Evolutionary conservation across 2,113 vertebrate genomes (phyloP).

Genomic region (Rousettus leschenaultii): DNA sequence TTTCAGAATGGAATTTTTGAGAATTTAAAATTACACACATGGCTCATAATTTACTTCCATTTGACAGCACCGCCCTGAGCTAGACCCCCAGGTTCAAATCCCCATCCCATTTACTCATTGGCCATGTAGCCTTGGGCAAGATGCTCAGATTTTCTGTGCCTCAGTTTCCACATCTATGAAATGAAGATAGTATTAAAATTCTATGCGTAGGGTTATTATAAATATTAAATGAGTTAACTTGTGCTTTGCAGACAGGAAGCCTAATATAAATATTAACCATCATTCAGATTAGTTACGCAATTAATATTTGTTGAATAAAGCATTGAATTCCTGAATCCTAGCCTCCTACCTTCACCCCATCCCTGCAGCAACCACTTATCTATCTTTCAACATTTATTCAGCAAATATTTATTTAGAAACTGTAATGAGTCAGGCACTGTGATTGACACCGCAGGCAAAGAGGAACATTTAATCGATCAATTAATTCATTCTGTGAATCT

Average conservation of each 20-base stretch:
- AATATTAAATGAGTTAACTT: slow-evolving; percentile 16
- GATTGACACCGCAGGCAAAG: slow-evolving; percentile 46
- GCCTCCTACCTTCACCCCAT: neutral
- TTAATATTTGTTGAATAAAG: slow-evolving; percentile 62
- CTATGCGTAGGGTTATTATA: neutral
- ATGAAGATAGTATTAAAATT: neutral
- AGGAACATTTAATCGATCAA: slow-evolving; percentile 50
- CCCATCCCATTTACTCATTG: rapidly evolving
- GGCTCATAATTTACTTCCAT: neutral
- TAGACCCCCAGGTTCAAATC: neutral
- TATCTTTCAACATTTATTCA: slow-evolving; percentile 58
- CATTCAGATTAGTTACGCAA: slow-evolving; percentile 51
- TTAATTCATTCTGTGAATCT: slow-evolving; percentile 42
- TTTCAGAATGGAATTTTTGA: neutral
- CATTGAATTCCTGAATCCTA: slow-evolving; percentile 35
- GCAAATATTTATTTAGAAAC: slow-evolving; percentile 66
- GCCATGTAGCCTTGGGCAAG: neutral
- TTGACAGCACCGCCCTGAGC: neutral
- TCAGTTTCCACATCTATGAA: slow-evolving; percentile 41
- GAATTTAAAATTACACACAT: neutral
- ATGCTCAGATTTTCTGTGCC: neutral
- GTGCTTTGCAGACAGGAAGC: slow-evolving; percentile 30
- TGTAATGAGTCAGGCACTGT: neutral
- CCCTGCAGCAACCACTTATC: slow-evolving; percentile 18
- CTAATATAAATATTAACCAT: slow-evolving; percentile 44